Conservation (phyloP, 2,888 invertebrate species). For the Synergus itoensis region DNA sequence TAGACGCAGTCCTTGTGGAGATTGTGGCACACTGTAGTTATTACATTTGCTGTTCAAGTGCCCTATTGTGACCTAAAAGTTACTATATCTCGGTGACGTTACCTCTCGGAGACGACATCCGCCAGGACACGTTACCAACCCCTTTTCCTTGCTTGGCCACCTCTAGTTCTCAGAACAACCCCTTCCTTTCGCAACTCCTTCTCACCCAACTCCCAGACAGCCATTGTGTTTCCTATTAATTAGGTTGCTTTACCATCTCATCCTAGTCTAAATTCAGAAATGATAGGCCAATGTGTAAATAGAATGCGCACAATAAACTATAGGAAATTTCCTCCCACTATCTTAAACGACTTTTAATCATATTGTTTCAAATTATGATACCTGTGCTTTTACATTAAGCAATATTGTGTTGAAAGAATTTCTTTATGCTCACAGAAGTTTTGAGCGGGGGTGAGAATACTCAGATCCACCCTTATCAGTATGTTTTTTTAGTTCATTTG, state of each 20-base stretch:
- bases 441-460: too few relatives aligned
- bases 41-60: slow-evolving; percentile 6
- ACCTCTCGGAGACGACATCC: slow-evolving; percentile 66
- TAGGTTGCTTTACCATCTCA: slow-evolving; percentile 65
- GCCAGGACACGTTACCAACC: slow-evolving; percentile 69
- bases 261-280: slow-evolving; percentile 52
- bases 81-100: slow-evolving; percentile 65
- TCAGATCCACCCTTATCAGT: not conserved
- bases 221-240: slow-evolving; percentile 74
- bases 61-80: slow-evolving; percentile 11
- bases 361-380: not conserved
- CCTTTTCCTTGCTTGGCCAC: slow-evolving; percentile 44
- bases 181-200: not conserved
- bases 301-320: slow-evolving; percentile 29
- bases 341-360: not conserved
- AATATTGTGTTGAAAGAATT: not conserved
- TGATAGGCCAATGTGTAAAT: slow-evolving; percentile 64
- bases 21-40: not conserved
- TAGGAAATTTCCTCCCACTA: not conserved
- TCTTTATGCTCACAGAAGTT: not conserved
- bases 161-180: slow-evolving; percentile 29
- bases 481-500: not conserved
- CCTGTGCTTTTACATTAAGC: not conserved
- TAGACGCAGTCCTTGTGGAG: not conserved
- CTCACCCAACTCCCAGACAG: slow-evolving; percentile 62